Evolutionary conservation across 30 jellyfish, hydroid and myxozoan species (phyloP), one percentile per base, ranked within the genome.

Genomic region (Phacellophora camtschatica): DNA sequence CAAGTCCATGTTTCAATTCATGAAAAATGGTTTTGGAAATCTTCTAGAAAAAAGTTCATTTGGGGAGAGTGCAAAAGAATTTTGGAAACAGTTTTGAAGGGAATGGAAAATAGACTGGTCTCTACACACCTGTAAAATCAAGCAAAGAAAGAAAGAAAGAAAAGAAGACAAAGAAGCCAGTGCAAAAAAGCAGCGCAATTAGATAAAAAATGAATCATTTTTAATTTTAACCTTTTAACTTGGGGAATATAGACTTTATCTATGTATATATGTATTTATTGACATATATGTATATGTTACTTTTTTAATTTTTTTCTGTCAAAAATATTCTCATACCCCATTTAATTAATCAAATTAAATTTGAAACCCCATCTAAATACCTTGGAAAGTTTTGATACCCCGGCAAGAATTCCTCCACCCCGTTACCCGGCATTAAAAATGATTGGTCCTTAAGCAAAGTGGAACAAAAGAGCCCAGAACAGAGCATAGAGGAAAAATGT

Each of bases 1-100:
- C 79, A 65, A 50, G 65, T 50, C 65, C 65, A 50, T 50, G 65
- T 50, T 50, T 41, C 54, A 41, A 41, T 41, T 8, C 54, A 41
- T 41, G 13, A 41, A n/a, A n/a, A n/a, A n/a, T n/a, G n/a, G n/a
- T n/a, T n/a, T n/a, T n/a, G n/a, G n/a, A n/a, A n/a, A n/a, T n/a
- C n/a, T n/a, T n/a, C n/a, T n/a, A n/a, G n/a, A n/a, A n/a, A n/a
- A n/a, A n/a, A n/a, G n/a, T n/a, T n/a, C n/a, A n/a, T n/a, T n/a
- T n/a, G n/a, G n/a, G n/a, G n/a, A n/a, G n/a, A n/a, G n/a, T n/a
- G n/a, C n/a, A n/a, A n/a, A n/a, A n/a, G n/a, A n/a, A n/a, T n/a
- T n/a, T n/a, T n/a, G n/a, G n/a, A n/a, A n/a, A n/a, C n/a, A n/a
- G n/a, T n/a, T n/a, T n/a, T n/a, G n/a, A n/a, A n/a, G n/a, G n/a